Percentiles rank a stretch among this genome's conserved stretches.
phyloP scores from a whole-genome alignment of 2,797 vertebrate genomes.

The Gadopsis bispinosus region DNA sequence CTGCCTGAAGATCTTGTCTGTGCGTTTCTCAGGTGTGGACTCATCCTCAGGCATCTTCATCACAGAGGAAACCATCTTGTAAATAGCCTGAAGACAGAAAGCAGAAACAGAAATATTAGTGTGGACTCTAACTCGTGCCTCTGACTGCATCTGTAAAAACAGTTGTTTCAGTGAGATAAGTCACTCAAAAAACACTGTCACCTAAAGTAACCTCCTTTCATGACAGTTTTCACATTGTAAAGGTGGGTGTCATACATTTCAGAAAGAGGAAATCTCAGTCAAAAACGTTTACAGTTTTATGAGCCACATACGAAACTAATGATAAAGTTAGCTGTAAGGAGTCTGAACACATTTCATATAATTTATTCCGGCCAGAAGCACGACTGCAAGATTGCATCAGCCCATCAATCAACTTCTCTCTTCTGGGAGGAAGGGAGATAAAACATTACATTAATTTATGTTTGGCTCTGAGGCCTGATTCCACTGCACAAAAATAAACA shows the following conservation, averaged over 20 bases:
- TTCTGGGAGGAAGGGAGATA: constrained; percentile 18
- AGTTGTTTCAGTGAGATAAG: background rate
- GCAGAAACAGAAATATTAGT: background rate
- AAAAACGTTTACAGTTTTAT: background rate
- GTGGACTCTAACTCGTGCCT: background rate
- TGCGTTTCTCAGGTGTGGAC: constrained; percentile 98
- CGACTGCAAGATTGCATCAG: constrained; percentile 1
- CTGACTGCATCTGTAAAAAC: background rate
- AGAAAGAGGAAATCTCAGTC: background rate
- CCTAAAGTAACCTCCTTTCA: background rate
- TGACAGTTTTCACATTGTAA: constrained; percentile 1
- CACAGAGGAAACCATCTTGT: constrained; percentile 99
- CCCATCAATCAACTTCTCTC: constrained; percentile 30
- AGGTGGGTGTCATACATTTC: background rate
- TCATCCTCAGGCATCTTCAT: constrained; percentile 99
- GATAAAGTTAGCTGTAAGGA: background rate
- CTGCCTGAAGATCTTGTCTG: constrained; percentile 99
- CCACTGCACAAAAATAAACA: constrained; percentile 23
- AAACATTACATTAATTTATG: constrained; percentile 37
- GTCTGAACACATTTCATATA: background rate
- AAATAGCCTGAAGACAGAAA: constrained; percentile 90
- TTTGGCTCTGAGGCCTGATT: constrained; percentile 5
- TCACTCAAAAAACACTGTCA: background rate
- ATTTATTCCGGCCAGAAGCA: background rate
- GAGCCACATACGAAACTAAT: background rate